phyloP scores from a whole-genome alignment of 2,797 vertebrate genomes.

The Steatocranus sp. region DNA sequence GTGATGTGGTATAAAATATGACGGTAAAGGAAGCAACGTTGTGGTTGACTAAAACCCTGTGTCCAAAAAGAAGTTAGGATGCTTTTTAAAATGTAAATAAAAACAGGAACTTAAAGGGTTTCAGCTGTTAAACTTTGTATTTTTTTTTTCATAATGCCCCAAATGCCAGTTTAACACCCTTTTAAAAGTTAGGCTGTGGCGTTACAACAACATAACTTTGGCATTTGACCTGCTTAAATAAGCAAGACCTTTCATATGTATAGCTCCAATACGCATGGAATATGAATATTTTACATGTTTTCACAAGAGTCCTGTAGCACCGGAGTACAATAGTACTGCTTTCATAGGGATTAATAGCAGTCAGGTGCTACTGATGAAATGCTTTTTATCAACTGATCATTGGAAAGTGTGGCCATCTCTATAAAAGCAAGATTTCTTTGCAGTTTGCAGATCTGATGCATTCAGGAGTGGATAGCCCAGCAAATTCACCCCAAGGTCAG shows the following conservation, averaged over 20 bases:
- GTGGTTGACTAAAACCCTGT: background rate
- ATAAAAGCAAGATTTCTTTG: background rate
- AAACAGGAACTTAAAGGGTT: background rate
- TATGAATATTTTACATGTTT: background rate
- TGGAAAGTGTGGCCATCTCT: background rate
- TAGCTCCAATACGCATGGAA: background rate
- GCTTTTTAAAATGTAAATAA: background rate
- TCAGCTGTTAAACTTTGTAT: background rate
- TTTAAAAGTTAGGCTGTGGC: background rate
- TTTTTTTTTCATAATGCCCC: background rate
- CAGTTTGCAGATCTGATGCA: background rate
- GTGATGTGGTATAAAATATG: background rate
- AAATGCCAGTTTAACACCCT: background rate
- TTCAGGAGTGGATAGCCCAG: background rate
- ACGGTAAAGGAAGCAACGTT: background rate
- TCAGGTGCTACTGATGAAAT: background rate
- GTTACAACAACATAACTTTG: background rate
- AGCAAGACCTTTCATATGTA: background rate
- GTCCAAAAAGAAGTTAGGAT: background rate
- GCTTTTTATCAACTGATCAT: background rate
- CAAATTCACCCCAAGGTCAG: background rate
- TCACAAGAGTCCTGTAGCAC: background rate
- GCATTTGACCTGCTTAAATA: background rate
- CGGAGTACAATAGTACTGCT: background rate
- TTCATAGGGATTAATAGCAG: background rate